Conservation (phyloP, 2,113 vertebrate species). For the Boleophthalmus pectinirostris region DNA sequence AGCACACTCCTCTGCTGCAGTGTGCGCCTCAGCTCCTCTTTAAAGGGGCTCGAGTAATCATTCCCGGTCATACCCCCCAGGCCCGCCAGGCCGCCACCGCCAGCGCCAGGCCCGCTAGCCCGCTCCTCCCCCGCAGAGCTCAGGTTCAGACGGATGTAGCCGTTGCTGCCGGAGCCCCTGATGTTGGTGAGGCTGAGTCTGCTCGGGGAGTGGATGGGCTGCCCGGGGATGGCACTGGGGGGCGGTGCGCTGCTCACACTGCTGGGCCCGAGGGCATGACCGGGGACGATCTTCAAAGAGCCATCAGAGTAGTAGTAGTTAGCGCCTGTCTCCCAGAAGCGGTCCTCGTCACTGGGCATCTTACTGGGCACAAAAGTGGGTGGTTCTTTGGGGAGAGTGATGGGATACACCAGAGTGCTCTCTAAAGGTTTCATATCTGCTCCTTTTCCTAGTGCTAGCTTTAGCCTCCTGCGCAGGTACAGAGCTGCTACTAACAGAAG, state of each 20-base stretch:
- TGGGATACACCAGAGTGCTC: constrained; percentile 92
- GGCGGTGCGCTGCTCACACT: constrained; percentile 79
- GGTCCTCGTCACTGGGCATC: constrained; percentile 83
- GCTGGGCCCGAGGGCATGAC: constrained; percentile 85
- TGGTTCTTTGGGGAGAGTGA: constrained; percentile 90
- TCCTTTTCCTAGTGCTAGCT: constrained; percentile 86
- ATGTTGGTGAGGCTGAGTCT: constrained; percentile 91
- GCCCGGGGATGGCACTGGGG: constrained; percentile 86
- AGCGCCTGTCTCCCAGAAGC: constrained; percentile 91
- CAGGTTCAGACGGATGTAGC: constrained; percentile 94
- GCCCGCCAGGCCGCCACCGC: constrained; percentile 72
- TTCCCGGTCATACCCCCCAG: constrained; percentile 70
- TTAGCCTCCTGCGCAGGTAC: constrained; percentile 86
- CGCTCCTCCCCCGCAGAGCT: constrained; percentile 84
- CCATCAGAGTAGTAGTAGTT: constrained; percentile 95
- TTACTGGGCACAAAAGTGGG: constrained; percentile 87
- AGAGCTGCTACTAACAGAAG: constrained; percentile 84
- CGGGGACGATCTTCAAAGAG: constrained; percentile 95
- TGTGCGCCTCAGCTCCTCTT: constrained; percentile 81
- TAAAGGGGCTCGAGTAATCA: constrained; percentile 81
- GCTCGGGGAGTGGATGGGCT: constrained; percentile 90
- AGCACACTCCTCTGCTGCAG: constrained; percentile 90
- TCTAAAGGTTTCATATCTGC: constrained; percentile 86
- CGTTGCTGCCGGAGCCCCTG: constrained; percentile 89
- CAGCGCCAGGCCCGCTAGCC: constrained; percentile 81